Percentiles rank a stretch among this genome's conserved stretches.
Conservation (phyloP, 1,140 invertebrate species). For the Drosophila sucinea region DNA sequence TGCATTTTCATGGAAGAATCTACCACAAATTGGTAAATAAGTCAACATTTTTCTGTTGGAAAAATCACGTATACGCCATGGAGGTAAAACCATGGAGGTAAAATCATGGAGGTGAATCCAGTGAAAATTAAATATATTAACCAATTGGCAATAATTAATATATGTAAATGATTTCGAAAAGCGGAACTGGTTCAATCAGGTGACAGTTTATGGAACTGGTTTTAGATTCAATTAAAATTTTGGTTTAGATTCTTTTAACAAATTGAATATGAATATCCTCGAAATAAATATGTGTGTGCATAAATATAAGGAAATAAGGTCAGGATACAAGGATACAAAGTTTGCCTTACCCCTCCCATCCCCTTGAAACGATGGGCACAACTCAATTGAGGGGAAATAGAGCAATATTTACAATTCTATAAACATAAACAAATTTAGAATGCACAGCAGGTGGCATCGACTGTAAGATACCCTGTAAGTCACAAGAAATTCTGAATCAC, state of each 20-base stretch:
- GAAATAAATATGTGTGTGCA: not conserved
- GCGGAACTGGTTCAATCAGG: too few species aligned
- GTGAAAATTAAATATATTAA: too few species aligned
- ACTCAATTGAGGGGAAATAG: slow-evolving; percentile 36
- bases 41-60: too few species aligned
- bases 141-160: too few species aligned
- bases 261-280: too few species aligned
- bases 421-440: slow-evolving; percentile 34
- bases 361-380: not conserved
- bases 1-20: too few species aligned
- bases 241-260: not conserved
- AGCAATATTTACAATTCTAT: slow-evolving; percentile 37
- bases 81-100: too few species aligned
- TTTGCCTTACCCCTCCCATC: not conserved
- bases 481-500: too few species aligned
- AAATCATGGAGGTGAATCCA: too few species aligned
- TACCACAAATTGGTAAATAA: too few species aligned
- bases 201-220: not conserved
- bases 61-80: too few species aligned
- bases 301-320: not conserved
- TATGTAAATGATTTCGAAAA: too few species aligned
- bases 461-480: not conserved
- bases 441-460: not conserved
- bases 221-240: slow-evolving; percentile 21
- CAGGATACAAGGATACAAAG: not conserved